phyloP scores from a whole-genome alignment of 2,113 vertebrate genomes.

The Colossoma macropomum region DNA sequence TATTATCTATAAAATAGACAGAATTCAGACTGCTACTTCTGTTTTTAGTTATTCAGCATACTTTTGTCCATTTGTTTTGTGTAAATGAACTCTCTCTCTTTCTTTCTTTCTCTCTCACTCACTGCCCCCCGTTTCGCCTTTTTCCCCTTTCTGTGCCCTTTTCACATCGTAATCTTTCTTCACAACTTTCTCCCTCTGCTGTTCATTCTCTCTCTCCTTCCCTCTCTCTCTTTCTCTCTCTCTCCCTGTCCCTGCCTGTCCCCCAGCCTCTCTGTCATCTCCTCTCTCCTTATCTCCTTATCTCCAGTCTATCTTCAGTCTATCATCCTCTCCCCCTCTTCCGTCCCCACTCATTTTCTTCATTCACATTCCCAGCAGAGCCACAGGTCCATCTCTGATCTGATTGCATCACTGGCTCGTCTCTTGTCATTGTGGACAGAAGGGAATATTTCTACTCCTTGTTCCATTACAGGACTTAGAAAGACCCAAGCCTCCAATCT shows the following conservation, averaged over 20 bases:
- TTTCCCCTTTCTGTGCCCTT: background rate
- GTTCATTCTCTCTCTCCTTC: background rate
- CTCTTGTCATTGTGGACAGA: slow-evolving; percentile 1
- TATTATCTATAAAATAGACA: too few species aligned
- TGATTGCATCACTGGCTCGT: background rate
- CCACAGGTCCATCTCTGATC: background rate
- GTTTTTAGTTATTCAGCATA: too few species aligned
- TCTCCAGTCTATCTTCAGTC: background rate
- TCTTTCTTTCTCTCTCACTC: background rate
- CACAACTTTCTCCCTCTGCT: background rate
- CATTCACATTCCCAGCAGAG: background rate
- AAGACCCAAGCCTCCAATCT: background rate
- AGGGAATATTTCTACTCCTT: background rate
- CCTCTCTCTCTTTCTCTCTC: background rate
- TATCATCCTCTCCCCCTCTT: background rate
- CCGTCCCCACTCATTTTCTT: background rate
- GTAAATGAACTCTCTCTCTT: too few species aligned
- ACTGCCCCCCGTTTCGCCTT: background rate
- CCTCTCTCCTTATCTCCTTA: background rate
- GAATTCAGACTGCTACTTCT: too few species aligned
- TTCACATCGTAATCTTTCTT: background rate
- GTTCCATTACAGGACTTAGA: background rate
- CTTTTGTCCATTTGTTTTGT: too few species aligned
- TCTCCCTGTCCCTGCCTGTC: background rate
- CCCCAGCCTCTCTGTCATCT: background rate